Evolutionary conservation across 2,888 invertebrate genomes (phyloP).

Genomic region (Ochropleura leucogaster): DNA sequence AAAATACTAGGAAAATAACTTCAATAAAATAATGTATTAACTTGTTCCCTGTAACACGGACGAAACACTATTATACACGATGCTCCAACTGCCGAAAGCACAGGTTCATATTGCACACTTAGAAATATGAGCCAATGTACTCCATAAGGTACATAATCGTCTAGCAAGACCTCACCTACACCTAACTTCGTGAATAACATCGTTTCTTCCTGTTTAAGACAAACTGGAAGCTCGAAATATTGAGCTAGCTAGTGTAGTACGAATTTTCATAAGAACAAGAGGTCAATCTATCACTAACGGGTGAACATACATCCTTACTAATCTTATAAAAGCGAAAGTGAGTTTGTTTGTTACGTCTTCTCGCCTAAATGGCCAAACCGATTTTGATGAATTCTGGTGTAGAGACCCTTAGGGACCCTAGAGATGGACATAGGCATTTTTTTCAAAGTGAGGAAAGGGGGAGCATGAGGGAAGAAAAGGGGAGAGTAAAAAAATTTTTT

Average conservation of each 20-base stretch:
- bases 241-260: not conserved
- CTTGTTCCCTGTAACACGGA: not conserved
- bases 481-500: no score
- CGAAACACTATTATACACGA: not conserved
- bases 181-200: not conserved
- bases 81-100: conserved; percentile 8
- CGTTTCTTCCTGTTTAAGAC: conserved; percentile 1
- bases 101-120: conserved; percentile 13
- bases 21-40: not conserved
- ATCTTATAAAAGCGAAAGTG: no score
- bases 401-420: no score
- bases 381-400: no score
- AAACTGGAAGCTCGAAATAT: not conserved
- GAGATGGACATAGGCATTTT: no score
- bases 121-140: conserved; percentile 7
- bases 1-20: not conserved
- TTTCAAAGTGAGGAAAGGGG: no score
- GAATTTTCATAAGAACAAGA: not conserved
- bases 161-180: conserved; percentile 1
- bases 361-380: no score
- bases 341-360: no score
- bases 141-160: not conserved
- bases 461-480: no score
- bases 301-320: no score
- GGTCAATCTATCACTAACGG: not conserved